phyloP scores from a whole-genome alignment of 2,113 vertebrate genomes.

The Cisticola juncidis region DNA sequence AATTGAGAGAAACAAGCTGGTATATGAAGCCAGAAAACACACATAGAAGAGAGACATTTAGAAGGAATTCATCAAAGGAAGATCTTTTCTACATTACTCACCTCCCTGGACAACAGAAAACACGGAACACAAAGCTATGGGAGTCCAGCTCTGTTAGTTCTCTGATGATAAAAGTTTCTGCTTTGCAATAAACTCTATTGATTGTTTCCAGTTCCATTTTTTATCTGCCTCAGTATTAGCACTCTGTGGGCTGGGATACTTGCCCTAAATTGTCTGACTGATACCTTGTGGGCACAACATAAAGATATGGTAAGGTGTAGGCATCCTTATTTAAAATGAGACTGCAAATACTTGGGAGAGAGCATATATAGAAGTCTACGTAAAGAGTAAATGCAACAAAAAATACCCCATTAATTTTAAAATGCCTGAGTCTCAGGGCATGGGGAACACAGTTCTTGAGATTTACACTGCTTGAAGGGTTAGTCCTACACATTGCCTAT shows the following conservation, averaged over 20 bases:
- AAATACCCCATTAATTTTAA: background rate
- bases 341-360: background rate
- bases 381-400: background rate
- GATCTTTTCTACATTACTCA: background rate
- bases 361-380: accelerated
- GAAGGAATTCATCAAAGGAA: background rate
- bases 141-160: background rate
- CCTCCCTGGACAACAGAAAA: background rate
- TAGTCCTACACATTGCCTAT: background rate
- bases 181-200: background rate
- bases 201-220: background rate
- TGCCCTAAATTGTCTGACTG: background rate
- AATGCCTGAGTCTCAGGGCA: background rate
- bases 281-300: background rate
- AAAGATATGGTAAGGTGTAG: background rate
- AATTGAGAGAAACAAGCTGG: background rate
- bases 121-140: background rate
- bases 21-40: background rate
- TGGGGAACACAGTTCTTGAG: background rate
- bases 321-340: background rate
- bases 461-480: background rate
- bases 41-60: background rate
- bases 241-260: background rate
- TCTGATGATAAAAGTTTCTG: background rate
- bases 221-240: background rate